Evolutionary conservation across 2,113 vertebrate genomes (phyloP).

Genomic region (Ardeotis arabs): DNA sequence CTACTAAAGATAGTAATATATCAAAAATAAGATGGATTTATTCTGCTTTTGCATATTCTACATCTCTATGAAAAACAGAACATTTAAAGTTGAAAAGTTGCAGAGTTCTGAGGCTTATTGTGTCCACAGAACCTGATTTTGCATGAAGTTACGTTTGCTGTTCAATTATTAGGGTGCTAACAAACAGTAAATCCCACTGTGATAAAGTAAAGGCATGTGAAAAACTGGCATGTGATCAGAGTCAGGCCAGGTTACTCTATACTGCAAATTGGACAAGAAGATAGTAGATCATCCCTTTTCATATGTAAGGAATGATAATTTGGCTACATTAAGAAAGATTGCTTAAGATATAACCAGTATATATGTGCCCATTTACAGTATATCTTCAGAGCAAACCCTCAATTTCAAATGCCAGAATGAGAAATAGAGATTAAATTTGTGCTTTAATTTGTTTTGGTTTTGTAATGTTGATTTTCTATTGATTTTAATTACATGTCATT

Average conservation of each 20-base stretch:
- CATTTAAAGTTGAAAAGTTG: neutral
- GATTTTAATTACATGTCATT: constrained; percentile 50
- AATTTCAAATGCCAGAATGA: neutral
- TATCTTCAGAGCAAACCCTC: neutral
- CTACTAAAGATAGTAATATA: neutral
- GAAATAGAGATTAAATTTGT: constrained; percentile 52
- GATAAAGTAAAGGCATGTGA: neutral
- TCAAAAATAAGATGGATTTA: neutral
- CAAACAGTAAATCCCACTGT: neutral
- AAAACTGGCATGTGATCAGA: neutral
- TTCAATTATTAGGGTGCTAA: neutral
- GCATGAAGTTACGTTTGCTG: neutral
- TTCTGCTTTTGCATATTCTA: neutral
- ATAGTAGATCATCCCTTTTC: neutral
- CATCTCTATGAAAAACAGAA: neutral
- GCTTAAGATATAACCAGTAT: neutral
- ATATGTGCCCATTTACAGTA: neutral
- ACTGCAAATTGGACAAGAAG: neutral
- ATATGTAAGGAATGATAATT: neutral
- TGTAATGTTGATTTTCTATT: constrained; percentile 33
- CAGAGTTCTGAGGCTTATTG: neutral
- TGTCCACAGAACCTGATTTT: neutral
- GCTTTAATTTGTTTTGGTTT: constrained; percentile 30
- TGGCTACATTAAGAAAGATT: neutral
- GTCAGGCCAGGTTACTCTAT: neutral